phyloP scores from a whole-genome alignment of 2,113 vertebrate genomes.

The Leuciscus idus region DNA sequence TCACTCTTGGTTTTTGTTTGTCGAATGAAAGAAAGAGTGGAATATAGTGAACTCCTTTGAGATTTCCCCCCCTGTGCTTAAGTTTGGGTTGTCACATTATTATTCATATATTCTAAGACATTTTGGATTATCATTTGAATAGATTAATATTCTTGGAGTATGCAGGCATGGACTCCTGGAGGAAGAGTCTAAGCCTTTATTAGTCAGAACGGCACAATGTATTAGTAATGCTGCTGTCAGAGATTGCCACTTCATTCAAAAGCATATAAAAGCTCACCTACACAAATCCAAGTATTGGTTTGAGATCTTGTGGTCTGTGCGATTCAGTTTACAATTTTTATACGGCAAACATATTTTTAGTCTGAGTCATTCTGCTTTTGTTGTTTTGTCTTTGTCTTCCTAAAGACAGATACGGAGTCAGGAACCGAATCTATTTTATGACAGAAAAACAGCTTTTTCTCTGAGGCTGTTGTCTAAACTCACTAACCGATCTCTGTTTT shows the following conservation, averaged over 20 bases:
- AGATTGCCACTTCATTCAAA: neutral
- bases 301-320: neutral
- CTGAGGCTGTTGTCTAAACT: constrained; percentile 32
- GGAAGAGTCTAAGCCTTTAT: constrained; percentile 5
- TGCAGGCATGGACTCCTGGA: neutral
- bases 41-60: constrained; percentile 3
- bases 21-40: neutral
- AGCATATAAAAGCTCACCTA: constrained; percentile 6
- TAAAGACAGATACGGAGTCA: constrained; percentile 2
- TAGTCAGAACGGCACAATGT: constrained; percentile 18
- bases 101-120: constrained; percentile 53
- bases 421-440: constrained; percentile 2
- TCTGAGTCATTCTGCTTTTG: constrained; percentile 1
- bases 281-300: neutral
- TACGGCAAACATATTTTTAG: constrained; percentile 7
- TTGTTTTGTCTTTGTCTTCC: constrained; percentile 5
- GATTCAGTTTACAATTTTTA: neutral
- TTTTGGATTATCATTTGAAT: constrained; percentile 42
- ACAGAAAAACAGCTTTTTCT: constrained; percentile 18
- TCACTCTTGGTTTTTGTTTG: neutral
- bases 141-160: constrained; percentile 15
- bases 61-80: constrained; percentile 17
- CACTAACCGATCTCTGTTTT: constrained; percentile 10
- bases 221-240: constrained; percentile 5
- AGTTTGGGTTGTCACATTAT: constrained; percentile 40